Conservation (phyloP, 1,140 invertebrate genomes). For the Forficula auricularia region DNA sequence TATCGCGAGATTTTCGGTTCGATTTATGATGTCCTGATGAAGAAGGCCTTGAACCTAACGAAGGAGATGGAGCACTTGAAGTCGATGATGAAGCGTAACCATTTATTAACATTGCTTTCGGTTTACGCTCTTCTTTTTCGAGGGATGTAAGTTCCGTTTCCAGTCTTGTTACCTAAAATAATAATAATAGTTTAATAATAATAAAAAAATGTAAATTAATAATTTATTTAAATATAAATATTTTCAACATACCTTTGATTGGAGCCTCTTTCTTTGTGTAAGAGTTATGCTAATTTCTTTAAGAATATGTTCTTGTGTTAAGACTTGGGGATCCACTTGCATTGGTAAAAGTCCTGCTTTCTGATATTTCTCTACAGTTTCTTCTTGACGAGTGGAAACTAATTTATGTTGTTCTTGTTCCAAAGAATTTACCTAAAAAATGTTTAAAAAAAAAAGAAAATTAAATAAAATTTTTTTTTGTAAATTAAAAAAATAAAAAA, state of each 20-base stretch:
- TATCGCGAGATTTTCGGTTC: constrained; percentile 45
- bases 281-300: constrained; percentile 70
- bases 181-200: not conserved
- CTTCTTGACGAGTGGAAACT: constrained; percentile 45
- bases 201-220: constrained; percentile 6
- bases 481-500: not conserved
- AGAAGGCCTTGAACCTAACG: constrained; percentile 20
- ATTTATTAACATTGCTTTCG: constrained; percentile 14
- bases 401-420: constrained; percentile 53
- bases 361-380: constrained; percentile 45
- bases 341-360: constrained; percentile 15
- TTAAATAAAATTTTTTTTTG: constrained; percentile 6
- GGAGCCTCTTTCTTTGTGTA: constrained; percentile 59
- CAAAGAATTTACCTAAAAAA: constrained; percentile 23
- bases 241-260: constrained; percentile 35
- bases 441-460: not conserved
- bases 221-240: not conserved
- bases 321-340: constrained; percentile 38
- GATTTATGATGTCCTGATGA: constrained; percentile 20
- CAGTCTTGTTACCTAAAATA: constrained; percentile 37
- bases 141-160: constrained; percentile 55
- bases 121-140: constrained; percentile 43
- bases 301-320: constrained; percentile 58
- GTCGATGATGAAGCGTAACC: constrained; percentile 14
- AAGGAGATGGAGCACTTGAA: constrained; percentile 9